Percentiles rank a stretch among this genome's conserved stretches.
Evolutionary conservation across 30 jellyfish, hydroid and myxozoan species (phyloP).

Genomic region (Aurelia aurita complex sp. Pacific): DNA sequence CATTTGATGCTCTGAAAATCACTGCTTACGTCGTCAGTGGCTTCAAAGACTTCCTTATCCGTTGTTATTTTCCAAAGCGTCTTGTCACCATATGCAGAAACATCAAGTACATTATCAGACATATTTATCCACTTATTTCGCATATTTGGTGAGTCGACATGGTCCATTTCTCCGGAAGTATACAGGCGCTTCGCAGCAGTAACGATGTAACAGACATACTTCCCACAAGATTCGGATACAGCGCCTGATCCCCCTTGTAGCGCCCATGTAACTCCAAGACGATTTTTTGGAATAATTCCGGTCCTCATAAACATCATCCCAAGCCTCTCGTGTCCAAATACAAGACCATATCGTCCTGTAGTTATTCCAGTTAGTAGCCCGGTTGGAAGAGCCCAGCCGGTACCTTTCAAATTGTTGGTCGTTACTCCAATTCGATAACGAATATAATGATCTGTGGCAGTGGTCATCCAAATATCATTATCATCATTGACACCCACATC

Average conservation of each 20-base stretch:
- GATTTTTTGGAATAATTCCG: slow-evolving; percentile 6
- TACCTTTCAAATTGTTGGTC: slow-evolving; percentile 30
- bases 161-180: slow-evolving; percentile 24
- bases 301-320: not conserved
- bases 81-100: slow-evolving; percentile 46
- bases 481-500: slow-evolving; percentile 40
- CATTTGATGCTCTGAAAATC: slow-evolving; percentile 14
- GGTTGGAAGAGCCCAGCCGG: not conserved
- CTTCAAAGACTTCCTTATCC: slow-evolving; percentile 28
- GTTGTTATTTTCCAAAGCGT: slow-evolving; percentile 34
- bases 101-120: not conserved
- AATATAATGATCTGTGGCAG: not conserved
- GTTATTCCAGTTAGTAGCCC: not conserved
- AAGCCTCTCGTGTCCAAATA: slow-evolving; percentile 8
- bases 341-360: slow-evolving; percentile 48
- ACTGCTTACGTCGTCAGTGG: slow-evolving; percentile 27
- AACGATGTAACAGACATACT: not conserved
- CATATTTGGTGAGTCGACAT: slow-evolving; percentile 25
- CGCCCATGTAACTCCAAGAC: slow-evolving; percentile 9
- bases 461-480: slow-evolving; percentile 30
- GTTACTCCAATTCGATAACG: slow-evolving; percentile 19
- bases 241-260: not conserved
- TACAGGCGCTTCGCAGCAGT: not conserved
- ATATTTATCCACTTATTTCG: not conserved
- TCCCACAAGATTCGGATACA: slow-evolving; percentile 5